Evolutionary conservation across 2,888 invertebrate genomes (phyloP), one percentile per base, ranked within the genome.

Genomic region (Harpalus rufipes): DNA sequence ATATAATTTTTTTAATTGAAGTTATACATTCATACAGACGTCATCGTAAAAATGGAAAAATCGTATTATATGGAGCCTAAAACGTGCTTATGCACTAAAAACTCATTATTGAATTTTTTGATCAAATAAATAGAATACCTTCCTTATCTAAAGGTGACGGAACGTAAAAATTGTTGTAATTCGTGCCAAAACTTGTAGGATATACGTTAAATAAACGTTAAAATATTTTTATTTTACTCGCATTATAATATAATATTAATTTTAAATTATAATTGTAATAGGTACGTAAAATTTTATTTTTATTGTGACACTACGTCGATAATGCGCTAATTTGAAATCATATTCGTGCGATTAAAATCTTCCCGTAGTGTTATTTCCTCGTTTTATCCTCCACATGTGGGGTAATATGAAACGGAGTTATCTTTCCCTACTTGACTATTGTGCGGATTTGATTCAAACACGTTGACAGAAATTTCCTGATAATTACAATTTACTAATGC

Each of bases 391-490:
- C 21, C 2, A 12, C 25, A 68, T 68, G 32, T 25, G 39, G 5
- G n/a, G 68, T 39, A 68, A 68, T 68, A 68, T 39, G 25, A 68
- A 74, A 74, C 72, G 72, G 44, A 74, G 78, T 78, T 78, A 74
- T 74, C 74, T 74, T 78, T 56, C 58, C 25, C 56, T 58, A 78
- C 56, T 56, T 74, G 74, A 56, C 74, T 74, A 74, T 78, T 58
- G 78, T 78, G 18, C 58, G 41, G 56, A 56, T 78, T 78, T 78
- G 80, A 59, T 80, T 59, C 61, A 61, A 80, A 61, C 21, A 25
- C 61, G 80, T 41, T 80, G 80, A 80, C 80, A 80, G 80, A 80
- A 80, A 80, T 80, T 80, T 80, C 80, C 59, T 61, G 80, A 80
- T 80, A 80, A 80, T 80, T 59, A 80, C 80, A 80, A 80, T 80